Conservation (phyloP, 2,888 invertebrate genomes). For the Leptura quadrifasciata region DNA sequence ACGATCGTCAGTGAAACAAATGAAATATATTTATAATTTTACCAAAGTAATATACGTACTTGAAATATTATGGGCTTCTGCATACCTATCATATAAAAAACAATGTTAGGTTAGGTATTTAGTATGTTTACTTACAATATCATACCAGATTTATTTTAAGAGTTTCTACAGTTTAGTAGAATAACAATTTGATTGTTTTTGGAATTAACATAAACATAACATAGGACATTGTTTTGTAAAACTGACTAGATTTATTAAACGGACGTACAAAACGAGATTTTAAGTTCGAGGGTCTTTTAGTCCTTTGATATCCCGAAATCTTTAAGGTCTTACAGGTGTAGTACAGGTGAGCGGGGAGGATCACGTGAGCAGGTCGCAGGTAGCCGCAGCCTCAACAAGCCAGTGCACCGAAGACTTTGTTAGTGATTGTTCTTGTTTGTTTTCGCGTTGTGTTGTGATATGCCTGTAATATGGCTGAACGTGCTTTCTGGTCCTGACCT, state of each 20-base stretch:
- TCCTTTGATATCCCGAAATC: conserved; percentile 58
- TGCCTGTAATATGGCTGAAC: conserved; percentile 68
- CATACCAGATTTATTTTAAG: too few relatives aligned
- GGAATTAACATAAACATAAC: too few relatives aligned
- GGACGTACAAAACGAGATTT: conserved; percentile 48
- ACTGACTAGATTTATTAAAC: neutral
- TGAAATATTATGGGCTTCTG: too few relatives aligned
- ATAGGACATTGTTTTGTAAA: neutral
- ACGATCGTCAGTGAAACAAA: too few relatives aligned
- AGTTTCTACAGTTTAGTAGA: too few relatives aligned
- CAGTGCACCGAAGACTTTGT: conserved; percentile 61
- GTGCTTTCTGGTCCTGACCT: conserved; percentile 61
- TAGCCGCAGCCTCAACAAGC: conserved; percentile 60
- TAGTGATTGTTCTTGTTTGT: conserved; percentile 57
- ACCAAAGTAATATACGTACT: too few relatives aligned
- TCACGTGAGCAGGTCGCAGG: conserved; percentile 69
- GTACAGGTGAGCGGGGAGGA: conserved; percentile 70
- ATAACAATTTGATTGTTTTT: too few relatives aligned
- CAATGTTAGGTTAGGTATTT: too few relatives aligned
- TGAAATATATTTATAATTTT: too few relatives aligned
- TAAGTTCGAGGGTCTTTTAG: conserved; percentile 36
- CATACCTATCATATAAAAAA: too few relatives aligned
- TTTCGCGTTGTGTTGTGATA: conserved; percentile 53
- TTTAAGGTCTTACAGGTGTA: conserved; percentile 57
- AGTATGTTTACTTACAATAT: too few relatives aligned